Conservation (phyloP, 2,888 invertebrate species). For the Tinea pellionella region DNA sequence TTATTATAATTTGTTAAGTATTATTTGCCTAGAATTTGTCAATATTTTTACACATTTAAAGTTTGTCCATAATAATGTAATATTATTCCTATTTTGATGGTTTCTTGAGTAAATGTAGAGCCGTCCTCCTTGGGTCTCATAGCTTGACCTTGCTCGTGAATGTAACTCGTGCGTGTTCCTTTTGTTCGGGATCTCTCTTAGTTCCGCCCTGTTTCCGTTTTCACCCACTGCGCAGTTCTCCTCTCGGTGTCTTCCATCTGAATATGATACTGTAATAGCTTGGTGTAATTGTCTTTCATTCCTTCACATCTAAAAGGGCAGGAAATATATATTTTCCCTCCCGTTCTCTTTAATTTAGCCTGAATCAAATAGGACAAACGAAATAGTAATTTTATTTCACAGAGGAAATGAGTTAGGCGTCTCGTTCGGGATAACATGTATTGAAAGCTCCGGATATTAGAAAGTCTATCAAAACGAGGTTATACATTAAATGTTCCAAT, state of each 20-base stretch:
- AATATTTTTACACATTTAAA: not conserved
- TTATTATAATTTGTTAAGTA: no score
- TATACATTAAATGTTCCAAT: not conserved
- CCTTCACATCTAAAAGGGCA: not conserved
- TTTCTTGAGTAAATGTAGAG: not conserved
- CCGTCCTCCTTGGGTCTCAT: no score
- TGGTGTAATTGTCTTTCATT: not conserved
- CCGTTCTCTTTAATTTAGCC: not conserved
- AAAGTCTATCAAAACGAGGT: slow-evolving; percentile 18
- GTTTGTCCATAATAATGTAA: not conserved
- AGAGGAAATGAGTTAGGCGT: not conserved
- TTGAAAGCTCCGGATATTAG: slow-evolving; percentile 22
- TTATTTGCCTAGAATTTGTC: no score
- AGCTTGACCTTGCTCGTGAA: slow-evolving; percentile 17
- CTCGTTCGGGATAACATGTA: not conserved
- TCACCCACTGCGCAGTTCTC: slow-evolving; percentile 19
- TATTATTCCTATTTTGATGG: not conserved
- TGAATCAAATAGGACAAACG: not conserved
- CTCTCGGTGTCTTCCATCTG: slow-evolving; percentile 13
- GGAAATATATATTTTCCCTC: no score
- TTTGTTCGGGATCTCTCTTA: slow-evolving; percentile 28
- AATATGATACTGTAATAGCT: not conserved
- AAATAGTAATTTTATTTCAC: not conserved
- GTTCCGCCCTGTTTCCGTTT: slow-evolving; percentile 24
- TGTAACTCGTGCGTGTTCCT: slow-evolving; percentile 19